Evolutionary conservation across 2,113 vertebrate genomes (phyloP).

Genomic region (Syngnathus floridae): DNA sequence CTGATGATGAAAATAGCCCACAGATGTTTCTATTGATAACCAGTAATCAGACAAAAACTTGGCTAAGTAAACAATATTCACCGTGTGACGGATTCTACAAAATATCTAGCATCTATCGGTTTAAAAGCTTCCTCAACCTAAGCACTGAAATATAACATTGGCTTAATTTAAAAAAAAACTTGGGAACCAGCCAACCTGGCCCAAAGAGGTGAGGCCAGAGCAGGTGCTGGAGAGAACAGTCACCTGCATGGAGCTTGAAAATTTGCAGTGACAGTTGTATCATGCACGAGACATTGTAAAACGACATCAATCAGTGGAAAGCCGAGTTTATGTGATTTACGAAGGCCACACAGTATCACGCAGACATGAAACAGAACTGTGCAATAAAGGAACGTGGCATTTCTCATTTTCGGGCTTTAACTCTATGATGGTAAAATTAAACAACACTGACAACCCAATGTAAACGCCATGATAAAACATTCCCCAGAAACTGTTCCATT

Average conservation of each 20-base stretch:
- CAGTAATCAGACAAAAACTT: neutral
- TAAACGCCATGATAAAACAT: conserved; percentile 29
- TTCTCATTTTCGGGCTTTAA: conserved; percentile 27
- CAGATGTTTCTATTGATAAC: neutral
- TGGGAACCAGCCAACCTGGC: conserved; percentile 30
- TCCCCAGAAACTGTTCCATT: conserved; percentile 28
- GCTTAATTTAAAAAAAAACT: conserved; percentile 22
- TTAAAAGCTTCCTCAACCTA: conserved; percentile 4
- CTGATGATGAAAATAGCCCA: neutral
- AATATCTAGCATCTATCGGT: neutral
- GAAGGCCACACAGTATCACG: neutral
- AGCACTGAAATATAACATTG: conserved; percentile 6
- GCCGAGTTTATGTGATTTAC: neutral
- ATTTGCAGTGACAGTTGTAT: neutral
- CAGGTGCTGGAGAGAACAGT: conserved; percentile 7
- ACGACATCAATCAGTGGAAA: neutral
- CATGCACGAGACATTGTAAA: neutral
- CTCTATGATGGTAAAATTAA: conserved; percentile 24
- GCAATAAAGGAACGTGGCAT: conserved; percentile 19
- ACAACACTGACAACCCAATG: conserved; percentile 15
- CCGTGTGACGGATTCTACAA: neutral
- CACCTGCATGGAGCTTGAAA: conserved; percentile 7
- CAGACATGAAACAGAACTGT: neutral
- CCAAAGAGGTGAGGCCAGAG: neutral
- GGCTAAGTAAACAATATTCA: neutral